phyloP scores from a whole-genome alignment of 2,797 vertebrate genomes.

The Lycodopsis pacificus region DNA sequence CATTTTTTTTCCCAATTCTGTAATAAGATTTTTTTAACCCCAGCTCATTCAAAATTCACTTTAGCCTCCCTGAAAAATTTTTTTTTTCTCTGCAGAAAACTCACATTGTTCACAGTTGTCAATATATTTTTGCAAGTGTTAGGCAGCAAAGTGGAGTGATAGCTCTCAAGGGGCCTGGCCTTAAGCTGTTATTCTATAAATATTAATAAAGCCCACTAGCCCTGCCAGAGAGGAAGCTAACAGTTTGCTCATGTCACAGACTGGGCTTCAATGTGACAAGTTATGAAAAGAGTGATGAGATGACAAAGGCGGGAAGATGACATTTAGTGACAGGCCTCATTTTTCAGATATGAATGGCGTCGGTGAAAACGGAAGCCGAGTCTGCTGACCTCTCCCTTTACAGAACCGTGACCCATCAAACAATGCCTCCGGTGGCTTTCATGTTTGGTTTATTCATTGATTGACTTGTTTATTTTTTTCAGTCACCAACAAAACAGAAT shows the following conservation, averaged over 20 bases:
- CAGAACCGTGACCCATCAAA: slow-evolving; percentile 36
- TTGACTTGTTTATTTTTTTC: background rate
- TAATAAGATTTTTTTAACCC: slow-evolving; percentile 16
- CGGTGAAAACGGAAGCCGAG: slow-evolving; percentile 54
- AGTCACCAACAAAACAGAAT: background rate
- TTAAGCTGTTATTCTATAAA: slow-evolving; percentile 86
- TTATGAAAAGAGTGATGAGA: slow-evolving; percentile 76
- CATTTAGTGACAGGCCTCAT: slow-evolving; percentile 78
- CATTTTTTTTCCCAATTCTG: slow-evolving; percentile 6
- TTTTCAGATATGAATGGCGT: slow-evolving; percentile 74
- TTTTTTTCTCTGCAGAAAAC: slow-evolving; percentile 61
- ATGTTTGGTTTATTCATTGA: background rate
- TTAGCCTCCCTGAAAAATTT: slow-evolving; percentile 20
- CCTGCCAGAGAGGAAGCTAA: slow-evolving; percentile 84
- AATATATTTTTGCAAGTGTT: slow-evolving; percentile 86
- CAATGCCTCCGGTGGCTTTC: slow-evolving; percentile 25
- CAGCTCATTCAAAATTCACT: slow-evolving; percentile 20
- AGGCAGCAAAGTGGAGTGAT: slow-evolving; percentile 79
- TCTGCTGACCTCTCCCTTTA: slow-evolving; percentile 56
- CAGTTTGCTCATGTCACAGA: slow-evolving; percentile 78
- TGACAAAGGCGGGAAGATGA: slow-evolving; percentile 75
- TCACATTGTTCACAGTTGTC: slow-evolving; percentile 72
- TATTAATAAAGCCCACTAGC: slow-evolving; percentile 85
- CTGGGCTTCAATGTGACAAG: slow-evolving; percentile 78
- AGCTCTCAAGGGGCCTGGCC: slow-evolving; percentile 84